Base-by-base conservation (phyloP, 2,888 invertebrate genomes). In the Resseliella maxima region DNA sequence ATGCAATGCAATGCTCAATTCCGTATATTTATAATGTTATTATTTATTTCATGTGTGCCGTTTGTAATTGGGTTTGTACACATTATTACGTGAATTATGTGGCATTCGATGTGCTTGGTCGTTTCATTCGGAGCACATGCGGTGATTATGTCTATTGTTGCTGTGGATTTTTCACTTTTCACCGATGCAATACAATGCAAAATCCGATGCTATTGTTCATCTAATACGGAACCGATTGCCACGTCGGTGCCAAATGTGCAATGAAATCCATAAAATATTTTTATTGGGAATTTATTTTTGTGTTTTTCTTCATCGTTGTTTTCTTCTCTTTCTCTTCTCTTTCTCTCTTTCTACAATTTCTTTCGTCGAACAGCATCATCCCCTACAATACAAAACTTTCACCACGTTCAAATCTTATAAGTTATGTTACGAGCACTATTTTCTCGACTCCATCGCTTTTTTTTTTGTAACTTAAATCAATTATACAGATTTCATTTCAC, bases 41-140 rank as follows among this genome's bases (percentile, higher is more conserved):
- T 72, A 72, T 72, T 72, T 72, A 72, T 72, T 72, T 72, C 72
- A 35, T 72, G 72, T 72, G 72, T 72, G 72, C 72, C 72, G 72
- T 72, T 72, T 72, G 72, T 72, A 72, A 72, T 72, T 72, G 72
- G 72, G 72, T 72, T 72, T 72, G 72, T 72, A 31, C 72, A 72
- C 72, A 72, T 72, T 72, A 72, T 72, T 72, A 72, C 72, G 72
- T 72, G 72, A 72, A 72, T 72, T 72, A 72, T 72, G 72, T 72
- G 72, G 72, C 72, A 72, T 72, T 31, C 72, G 72, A 1, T 72
- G 27, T 72, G 31, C 72, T 6, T 31, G 72, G 72, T 72, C 72
- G 31, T 72, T 72, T 72, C 72, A 72, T 72, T 72, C 72, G 31
- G 72, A 72, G 72, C 72, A 24, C 59, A 72, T 72, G 72, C 72